These are phyloP conservation scores for Piaya cayana DNA, from an alignment of 2,113 vertebrate species.

Conservation along the genomic window DNA sequence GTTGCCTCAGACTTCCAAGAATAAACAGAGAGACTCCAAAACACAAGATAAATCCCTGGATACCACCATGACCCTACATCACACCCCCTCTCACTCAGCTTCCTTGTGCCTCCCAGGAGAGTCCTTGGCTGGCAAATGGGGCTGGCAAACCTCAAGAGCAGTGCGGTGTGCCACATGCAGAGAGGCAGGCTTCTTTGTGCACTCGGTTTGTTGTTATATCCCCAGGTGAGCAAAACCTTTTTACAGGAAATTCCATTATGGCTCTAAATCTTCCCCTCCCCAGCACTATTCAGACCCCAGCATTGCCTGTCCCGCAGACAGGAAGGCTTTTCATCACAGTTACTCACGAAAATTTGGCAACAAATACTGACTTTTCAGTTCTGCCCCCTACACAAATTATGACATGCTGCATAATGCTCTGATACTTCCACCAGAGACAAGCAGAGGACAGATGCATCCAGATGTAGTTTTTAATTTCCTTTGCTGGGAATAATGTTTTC, in stretches of 20 bases:
- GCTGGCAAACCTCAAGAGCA: background rate
- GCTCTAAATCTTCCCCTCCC: background rate
- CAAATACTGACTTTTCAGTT: background rate
- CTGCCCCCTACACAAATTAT: background rate
- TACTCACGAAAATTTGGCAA: background rate
- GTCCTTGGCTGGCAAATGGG: background rate
- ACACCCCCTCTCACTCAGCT: background rate
- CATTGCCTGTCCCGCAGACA: background rate
- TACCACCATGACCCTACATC: rapidly evolving
- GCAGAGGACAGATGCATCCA: slow-evolving; percentile 46
- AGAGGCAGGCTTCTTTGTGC: background rate
- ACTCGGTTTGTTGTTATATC: background rate
- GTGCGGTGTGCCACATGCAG: rapidly evolving
- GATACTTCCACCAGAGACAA: background rate
- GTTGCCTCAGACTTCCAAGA: background rate
- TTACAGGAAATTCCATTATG: background rate
- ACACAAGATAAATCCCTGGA: background rate
- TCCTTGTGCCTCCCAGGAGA: background rate
- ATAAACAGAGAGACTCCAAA: background rate
- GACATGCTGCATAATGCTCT: background rate
- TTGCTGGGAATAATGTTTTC: slow-evolving; percentile 38
- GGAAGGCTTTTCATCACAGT: background rate
- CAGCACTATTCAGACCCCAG: background rate
- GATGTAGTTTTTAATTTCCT: slow-evolving; percentile 60
- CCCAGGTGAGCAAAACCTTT: background rate